A percentile compares a stretch with the other conserved stretches of the same genome.
Conservation (phyloP, 2,888 invertebrate species). For the Diaperis boleti region DNA sequence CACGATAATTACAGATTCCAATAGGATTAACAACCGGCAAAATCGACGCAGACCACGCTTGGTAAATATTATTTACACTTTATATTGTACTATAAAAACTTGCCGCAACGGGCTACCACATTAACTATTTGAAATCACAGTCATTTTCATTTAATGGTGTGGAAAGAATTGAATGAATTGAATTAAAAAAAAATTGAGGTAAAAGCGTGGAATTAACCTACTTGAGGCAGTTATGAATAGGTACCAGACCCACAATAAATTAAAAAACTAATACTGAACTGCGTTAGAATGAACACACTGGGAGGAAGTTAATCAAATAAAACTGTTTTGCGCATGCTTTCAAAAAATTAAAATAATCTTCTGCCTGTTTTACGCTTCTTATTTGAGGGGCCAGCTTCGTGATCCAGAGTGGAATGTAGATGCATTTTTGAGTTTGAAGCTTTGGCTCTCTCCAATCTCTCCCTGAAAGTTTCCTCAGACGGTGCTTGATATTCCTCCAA, state of each 20-base stretch:
- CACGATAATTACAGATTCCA: no score
- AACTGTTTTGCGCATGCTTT: not conserved
- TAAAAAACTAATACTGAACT: not conserved
- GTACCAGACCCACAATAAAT: not conserved
- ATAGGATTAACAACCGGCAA: no score
- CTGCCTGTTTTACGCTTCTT: not conserved
- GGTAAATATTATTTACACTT: not conserved
- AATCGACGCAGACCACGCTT: no score
- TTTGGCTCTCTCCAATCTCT: conserved; percentile 51
- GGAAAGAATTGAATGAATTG: not conserved
- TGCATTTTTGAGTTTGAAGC: conserved; percentile 25
- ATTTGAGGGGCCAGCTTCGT: no score
- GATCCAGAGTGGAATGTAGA: conserved; percentile 27
- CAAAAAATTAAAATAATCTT: not conserved
- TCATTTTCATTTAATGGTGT: not conserved
- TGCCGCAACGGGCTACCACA: not conserved
- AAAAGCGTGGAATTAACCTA: not conserved
- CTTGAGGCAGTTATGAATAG: not conserved
- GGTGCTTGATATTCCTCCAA: conserved; percentile 60
- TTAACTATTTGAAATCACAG: conserved; percentile 5
- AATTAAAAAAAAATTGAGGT: not conserved
- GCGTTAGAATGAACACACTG: not conserved
- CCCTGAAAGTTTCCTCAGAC: conserved; percentile 55
- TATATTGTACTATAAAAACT: conserved; percentile 7
- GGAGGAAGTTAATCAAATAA: not conserved